Evolutionary conservation across 2,888 invertebrate species (phyloP).

Genomic region (Antheraea assamensis): DNA sequence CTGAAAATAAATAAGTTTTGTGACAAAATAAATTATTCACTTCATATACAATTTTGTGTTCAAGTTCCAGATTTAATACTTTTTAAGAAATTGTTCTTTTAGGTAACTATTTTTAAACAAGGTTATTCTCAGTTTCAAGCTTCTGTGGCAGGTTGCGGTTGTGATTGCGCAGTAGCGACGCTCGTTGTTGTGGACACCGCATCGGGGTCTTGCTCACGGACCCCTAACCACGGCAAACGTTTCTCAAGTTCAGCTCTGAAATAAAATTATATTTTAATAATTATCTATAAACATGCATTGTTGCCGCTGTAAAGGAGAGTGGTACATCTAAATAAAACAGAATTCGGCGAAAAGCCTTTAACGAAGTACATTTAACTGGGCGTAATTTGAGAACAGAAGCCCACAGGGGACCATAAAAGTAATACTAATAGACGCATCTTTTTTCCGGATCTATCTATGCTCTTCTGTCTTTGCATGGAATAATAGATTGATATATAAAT

Average conservation of each 20-base stretch:
- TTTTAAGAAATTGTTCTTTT: neutral
- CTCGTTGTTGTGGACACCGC: conserved; percentile 80
- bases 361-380: no score
- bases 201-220: conserved; percentile 84
- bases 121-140: conserved; percentile 40
- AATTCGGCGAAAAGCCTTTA: no score
- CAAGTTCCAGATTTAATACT: neutral
- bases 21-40: neutral
- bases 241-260: conserved; percentile 89
- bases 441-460: no score
- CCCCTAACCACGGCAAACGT: conserved; percentile 89
- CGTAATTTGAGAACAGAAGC: no score
- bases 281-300: neutral
- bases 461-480: no score
- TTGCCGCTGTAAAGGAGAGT: neutral
- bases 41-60: neutral
- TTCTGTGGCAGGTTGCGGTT: conserved; percentile 44
- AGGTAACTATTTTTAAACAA: conserved; percentile 1
- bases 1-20: neutral
- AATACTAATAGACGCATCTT: no score
- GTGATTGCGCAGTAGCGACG: conserved; percentile 59
- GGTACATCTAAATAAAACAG: no score
- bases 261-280: neutral
- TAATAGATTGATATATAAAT: no score
- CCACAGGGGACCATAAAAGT: no score